Conservation (phyloP, 2,113 vertebrate species). For the Aptenodytes patagonicus region DNA sequence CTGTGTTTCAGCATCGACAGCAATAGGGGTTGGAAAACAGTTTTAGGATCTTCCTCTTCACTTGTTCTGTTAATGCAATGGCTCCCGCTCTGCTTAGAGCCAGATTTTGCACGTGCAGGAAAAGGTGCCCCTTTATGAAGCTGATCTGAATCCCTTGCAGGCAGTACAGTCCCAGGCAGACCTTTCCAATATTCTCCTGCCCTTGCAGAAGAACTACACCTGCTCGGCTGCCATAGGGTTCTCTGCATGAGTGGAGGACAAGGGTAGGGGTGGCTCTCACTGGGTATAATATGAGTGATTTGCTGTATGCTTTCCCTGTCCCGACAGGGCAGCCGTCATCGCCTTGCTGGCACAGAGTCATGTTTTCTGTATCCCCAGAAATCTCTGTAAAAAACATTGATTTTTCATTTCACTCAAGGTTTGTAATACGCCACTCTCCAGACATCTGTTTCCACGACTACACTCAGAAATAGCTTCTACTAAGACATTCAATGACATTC, state of each 20-base stretch:
- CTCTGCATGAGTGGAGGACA: not conserved
- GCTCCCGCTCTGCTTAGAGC: not conserved
- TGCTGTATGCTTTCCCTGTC: not conserved
- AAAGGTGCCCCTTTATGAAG: not conserved
- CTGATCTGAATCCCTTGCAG: not conserved
- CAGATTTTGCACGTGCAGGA: not conserved
- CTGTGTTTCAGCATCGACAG: not conserved
- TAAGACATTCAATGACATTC: not conserved
- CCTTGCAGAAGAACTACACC: not conserved
- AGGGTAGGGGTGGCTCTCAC: not conserved
- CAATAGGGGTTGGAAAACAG: not conserved
- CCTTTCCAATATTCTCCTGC: not conserved
- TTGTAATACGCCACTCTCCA: not conserved
- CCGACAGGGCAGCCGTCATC: not conserved
- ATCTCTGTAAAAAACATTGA: not conserved
- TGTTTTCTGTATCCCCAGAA: not conserved
- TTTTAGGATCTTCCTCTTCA: not conserved
- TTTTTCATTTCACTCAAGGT: slow-evolving; percentile 15
- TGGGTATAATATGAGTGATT: not conserved
- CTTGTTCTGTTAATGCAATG: not conserved
- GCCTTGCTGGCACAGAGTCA: not conserved
- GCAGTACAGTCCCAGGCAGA: not conserved
- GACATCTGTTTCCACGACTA: not conserved
- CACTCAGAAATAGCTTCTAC: not conserved
- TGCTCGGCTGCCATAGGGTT: not conserved